phyloP scores from a whole-genome alignment of 2,888 invertebrate species.

The Sepiola atlantica region DNA sequence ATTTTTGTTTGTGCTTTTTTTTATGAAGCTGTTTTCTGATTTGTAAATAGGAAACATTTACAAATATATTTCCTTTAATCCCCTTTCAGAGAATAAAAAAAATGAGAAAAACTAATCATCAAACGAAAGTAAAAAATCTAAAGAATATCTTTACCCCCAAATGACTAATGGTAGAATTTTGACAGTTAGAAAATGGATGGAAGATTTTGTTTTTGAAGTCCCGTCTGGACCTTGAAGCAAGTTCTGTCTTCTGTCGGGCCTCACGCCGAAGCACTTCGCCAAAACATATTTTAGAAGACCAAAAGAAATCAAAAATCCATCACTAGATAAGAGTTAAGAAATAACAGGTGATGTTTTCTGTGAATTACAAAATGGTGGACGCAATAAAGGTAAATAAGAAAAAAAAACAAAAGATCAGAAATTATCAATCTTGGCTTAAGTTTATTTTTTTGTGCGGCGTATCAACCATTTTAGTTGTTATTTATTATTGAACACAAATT shows the following conservation, averaged over 20 bases:
- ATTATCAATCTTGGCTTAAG: too few species aligned
- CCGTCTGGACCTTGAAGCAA: background rate
- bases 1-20: background rate
- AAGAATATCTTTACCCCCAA: background rate
- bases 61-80: background rate
- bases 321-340: background rate
- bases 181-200: background rate
- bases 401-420: constrained; percentile 52
- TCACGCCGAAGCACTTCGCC: background rate
- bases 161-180: background rate
- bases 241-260: background rate
- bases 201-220: background rate
- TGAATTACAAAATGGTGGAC: background rate
- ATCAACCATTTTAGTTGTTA: too few species aligned
- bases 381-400: constrained; percentile 62
- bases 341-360: background rate
- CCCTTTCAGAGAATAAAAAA: background rate
- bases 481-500: too few species aligned
- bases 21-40: background rate
- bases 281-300: background rate
- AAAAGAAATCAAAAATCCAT: background rate
- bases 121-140: background rate
- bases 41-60: background rate
- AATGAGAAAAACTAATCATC: background rate
- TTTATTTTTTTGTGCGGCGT: too few species aligned